Evolutionary conservation across 2,888 invertebrate species (phyloP), one percentile per base, ranked within the genome.

Genomic region (Synanthedon andrenaeformis): DNA sequence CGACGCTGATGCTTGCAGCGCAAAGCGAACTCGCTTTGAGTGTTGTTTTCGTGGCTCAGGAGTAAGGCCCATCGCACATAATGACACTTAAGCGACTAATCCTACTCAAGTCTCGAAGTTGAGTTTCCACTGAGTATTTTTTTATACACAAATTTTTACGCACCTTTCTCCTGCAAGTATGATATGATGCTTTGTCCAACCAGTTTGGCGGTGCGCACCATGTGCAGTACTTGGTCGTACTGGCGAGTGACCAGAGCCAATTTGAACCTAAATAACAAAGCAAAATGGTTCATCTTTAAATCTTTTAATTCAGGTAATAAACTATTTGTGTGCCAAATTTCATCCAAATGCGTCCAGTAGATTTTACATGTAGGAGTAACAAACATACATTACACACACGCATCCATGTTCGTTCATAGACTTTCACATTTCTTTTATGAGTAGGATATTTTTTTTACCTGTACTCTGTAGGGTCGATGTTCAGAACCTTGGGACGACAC

Each of bases 131-230:
- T 17, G 17, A 17, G 17, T 17, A 17, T 17, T 1, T 8, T 8
- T 35, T 35, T 35, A 8, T 35, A 35, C 35, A 35, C 35, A 35
- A 10, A 35, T 35, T 35, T 35, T 17, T 14, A 49, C 51, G 60
- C 54, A 87, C 99, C 98, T 84, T 99, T 99, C 81, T 98, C 97
- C 79, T 99, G 99, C 56, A 99, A 87, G 73, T 99, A 99, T 0
- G 99, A 96, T 68, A 99, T 99, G 69, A 99, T 99, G 55, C 98
- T 97, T 87, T 99, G 99, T 0, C 99, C 99, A 11, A 99, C 98
- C 0, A 99, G 89, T 66, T 98, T 95, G 10, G 98, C 95, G 57
- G 96, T 97, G 49, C 97, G 91, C 28, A 99, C 99, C 97, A 99
- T 99, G 64, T 93, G 92, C 42, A 94, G 69, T 13, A 96, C 96